Percentiles rank a stretch among this genome's conserved stretches.
Evolutionary conservation across 1,140 invertebrate genomes (phyloP).

Genomic region (Choristoneura fumiferana): DNA sequence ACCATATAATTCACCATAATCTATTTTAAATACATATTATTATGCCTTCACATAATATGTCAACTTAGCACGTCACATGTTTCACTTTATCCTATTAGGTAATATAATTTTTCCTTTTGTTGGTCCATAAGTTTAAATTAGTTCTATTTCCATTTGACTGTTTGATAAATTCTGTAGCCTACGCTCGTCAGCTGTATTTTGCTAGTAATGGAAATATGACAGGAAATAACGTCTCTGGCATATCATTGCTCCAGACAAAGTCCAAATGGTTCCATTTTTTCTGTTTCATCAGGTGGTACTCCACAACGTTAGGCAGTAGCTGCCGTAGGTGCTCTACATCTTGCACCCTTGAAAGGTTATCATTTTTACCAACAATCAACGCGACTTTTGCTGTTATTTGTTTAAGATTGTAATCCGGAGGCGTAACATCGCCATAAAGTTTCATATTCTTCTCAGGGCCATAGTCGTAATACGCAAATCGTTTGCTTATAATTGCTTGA

Average conservation of each 20-base stretch:
- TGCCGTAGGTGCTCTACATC: neutral
- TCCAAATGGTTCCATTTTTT: neutral
- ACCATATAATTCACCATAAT: too few species aligned
- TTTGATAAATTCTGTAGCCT: too few species aligned
- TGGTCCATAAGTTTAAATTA: too few species aligned
- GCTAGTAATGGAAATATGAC: too few species aligned
- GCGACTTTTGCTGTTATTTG: neutral
- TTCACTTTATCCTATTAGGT: too few species aligned
- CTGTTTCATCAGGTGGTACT: neutral
- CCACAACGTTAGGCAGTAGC: neutral
- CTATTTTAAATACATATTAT: too few species aligned
- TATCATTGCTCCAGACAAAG: neutral
- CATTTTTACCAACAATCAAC: neutral
- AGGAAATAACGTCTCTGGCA: neutral
- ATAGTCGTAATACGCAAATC: neutral
- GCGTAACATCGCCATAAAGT: neutral
- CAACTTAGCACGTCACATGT: too few species aligned
- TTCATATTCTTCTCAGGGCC: neutral
- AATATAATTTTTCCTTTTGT: too few species aligned
- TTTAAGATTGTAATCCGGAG: neutral
- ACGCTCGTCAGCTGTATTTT: too few species aligned
- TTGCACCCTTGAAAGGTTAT: neutral
- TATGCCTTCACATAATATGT: too few species aligned
- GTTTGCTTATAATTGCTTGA: neutral
- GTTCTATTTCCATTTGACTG: too few species aligned